A percentile compares a stretch with the other conserved stretches of the same genome.
phyloP scores from a whole-genome alignment of 2,113 vertebrate genomes.

The Otis tarda region DNA sequence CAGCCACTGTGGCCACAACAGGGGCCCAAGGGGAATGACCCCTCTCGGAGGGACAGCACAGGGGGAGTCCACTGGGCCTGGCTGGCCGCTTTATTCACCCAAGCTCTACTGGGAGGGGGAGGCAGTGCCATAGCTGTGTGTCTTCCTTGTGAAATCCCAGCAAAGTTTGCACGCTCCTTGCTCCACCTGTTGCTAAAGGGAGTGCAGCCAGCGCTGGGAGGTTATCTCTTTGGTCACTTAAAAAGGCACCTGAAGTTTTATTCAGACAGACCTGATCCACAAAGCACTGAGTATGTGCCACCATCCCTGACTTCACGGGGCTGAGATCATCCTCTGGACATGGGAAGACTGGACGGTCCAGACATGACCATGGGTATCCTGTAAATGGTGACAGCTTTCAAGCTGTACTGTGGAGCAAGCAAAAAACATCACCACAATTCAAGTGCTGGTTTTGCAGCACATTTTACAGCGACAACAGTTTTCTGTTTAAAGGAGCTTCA shows the following conservation, averaged over 20 bases:
- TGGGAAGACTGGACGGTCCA: not conserved
- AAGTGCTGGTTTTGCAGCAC: not conserved
- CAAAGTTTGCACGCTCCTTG: accelerated
- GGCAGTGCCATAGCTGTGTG: accelerated
- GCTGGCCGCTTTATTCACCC: accelerated
- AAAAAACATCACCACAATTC: not conserved
- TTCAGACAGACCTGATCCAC: accelerated
- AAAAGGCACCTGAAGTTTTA: not conserved
- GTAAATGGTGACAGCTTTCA: not conserved
- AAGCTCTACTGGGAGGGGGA: not conserved
- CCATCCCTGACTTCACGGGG: accelerated
- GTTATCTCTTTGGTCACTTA: not conserved
- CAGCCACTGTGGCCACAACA: not conserved
- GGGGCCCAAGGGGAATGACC: accelerated
- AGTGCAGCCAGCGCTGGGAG: not conserved
- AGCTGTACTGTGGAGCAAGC: not conserved
- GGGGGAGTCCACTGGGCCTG: not conserved
- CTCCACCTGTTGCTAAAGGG: not conserved
- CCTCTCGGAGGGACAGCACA: accelerated
- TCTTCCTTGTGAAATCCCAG: not conserved
- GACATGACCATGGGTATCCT: not conserved
- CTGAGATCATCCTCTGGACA: accelerated
- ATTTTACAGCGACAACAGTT: not conserved
- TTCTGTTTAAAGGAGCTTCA: conserved; percentile 7
- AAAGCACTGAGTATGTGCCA: accelerated